Conservation (phyloP, 1,140 invertebrate species). For the Episyrphus balteatus region DNA sequence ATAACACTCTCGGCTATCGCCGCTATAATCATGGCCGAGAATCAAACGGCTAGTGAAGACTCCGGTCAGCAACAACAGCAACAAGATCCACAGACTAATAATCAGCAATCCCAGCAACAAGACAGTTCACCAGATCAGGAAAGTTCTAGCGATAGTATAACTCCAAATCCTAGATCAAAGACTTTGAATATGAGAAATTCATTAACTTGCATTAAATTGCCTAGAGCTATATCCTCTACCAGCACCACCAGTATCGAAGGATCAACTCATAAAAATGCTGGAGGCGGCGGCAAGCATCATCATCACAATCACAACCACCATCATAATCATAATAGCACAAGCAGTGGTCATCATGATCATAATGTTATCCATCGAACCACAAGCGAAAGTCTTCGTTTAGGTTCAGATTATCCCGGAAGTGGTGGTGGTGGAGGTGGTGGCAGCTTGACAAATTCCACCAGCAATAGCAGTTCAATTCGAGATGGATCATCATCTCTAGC, state of each 20-base stretch:
- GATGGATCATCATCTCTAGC: conserved; percentile 4
- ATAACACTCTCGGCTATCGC: too few species aligned
- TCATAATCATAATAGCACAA: conserved; percentile 10
- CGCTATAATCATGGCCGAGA: conserved; percentile 31
- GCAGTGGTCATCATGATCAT: conserved; percentile 9
- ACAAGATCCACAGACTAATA: conserved; percentile 23
- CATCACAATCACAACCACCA: conserved; percentile 19
- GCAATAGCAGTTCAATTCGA: conserved; percentile 11
- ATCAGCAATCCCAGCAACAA: conserved; percentile 19
- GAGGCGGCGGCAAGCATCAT: conserved; percentile 7
- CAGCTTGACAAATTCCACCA: conserved; percentile 4
- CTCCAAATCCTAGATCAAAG: conserved; percentile 7
- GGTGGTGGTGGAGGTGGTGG: conserved; percentile 6
- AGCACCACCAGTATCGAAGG: too few species aligned
- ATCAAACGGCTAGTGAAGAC: conserved; percentile 36
- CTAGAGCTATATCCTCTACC: too few species aligned
- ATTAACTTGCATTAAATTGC: too few species aligned
- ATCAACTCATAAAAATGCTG: too few species aligned
- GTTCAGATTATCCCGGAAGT: conserved; percentile 17
- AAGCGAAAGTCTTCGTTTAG: conserved; percentile 60
- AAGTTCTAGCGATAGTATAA: not conserved
- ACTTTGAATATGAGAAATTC: too few species aligned
- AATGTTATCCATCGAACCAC: conserved; percentile 62
- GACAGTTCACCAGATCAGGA: not conserved
- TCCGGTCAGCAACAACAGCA: conserved; percentile 31